A percentile compares a stretch with the other conserved stretches of the same genome.
Evolutionary conservation across 2,797 vertebrate genomes (phyloP).

Genomic region (Mus minutoides): DNA sequence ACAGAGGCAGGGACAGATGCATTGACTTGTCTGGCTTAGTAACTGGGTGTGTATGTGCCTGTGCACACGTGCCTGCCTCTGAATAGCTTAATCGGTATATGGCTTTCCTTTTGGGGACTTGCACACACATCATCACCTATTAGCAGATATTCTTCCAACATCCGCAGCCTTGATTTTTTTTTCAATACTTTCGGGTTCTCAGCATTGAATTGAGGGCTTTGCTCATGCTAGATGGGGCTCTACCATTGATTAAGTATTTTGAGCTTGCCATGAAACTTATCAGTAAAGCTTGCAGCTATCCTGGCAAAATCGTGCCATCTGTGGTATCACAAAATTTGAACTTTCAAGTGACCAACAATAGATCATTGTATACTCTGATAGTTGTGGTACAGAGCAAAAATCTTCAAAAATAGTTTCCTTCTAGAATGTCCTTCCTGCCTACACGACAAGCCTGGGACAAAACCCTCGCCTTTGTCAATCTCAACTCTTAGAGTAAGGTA

Average conservation of each 20-base stretch:
- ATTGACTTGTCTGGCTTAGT: background rate
- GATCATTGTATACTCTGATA: too few species aligned
- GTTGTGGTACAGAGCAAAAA: background rate
- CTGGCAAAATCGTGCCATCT: background rate
- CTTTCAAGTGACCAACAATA: rapidly evolving
- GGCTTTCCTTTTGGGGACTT: background rate
- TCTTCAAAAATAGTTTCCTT: background rate
- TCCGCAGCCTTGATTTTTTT: background rate
- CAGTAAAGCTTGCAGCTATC: background rate
- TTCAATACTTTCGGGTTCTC: background rate
- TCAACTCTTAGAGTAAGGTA: background rate
- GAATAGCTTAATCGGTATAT: too few species aligned
- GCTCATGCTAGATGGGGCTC: background rate
- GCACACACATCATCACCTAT: background rate
- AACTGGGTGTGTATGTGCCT: background rate
- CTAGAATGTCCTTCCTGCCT: too few species aligned
- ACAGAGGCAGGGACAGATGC: background rate
- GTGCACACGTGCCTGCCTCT: too few species aligned
- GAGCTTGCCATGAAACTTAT: background rate
- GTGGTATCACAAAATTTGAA: background rate
- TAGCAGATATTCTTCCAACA: background rate
- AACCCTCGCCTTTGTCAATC: background rate
- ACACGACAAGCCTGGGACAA: background rate
- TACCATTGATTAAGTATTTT: background rate
- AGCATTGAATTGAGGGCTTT: background rate